Evolutionary conservation across 1,140 invertebrate species (phyloP).

Genomic region (Lanistes nyassanus): DNA sequence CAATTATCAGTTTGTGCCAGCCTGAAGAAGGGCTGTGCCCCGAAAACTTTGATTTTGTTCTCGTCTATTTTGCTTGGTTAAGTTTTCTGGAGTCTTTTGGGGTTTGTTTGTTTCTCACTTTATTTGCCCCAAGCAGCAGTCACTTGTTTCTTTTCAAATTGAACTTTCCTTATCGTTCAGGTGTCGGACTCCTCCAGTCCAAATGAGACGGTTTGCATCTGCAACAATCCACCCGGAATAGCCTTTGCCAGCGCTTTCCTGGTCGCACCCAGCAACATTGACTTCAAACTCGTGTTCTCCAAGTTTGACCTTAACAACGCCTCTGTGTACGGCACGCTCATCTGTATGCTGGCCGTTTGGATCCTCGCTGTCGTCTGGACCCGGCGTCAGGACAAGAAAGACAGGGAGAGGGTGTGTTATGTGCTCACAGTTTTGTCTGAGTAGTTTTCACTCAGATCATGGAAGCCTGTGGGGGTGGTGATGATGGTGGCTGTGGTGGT

Average conservation of each 20-base stretch:
- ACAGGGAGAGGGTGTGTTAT: background rate
- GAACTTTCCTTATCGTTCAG: background rate
- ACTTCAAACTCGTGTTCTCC: background rate
- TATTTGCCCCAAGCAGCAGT: too few species aligned
- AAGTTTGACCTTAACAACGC: slow-evolving; percentile 6
- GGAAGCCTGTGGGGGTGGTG: too few species aligned
- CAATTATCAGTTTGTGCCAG: too few species aligned
- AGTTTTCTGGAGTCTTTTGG: too few species aligned
- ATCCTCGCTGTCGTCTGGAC: background rate
- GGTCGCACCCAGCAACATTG: background rate
- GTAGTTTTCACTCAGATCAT: too few species aligned
- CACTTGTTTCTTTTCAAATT: too few species aligned
- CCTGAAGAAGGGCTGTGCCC: too few species aligned
- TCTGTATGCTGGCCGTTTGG: background rate
- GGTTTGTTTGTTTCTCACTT: too few species aligned
- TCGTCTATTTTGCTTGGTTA: too few species aligned
- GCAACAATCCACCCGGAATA: background rate
- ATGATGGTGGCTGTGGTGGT: too few species aligned
- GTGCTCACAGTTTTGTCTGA: too few species aligned
- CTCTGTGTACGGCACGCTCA: slow-evolving; percentile 8
- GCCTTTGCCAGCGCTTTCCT: slow-evolving; percentile 1
- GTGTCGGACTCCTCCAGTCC: background rate
- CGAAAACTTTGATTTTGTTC: too few species aligned
- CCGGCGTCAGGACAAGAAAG: background rate
- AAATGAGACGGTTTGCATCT: background rate